Evolutionary conservation across 2,797 vertebrate genomes (phyloP).

Genomic region (Prunella strophiata): DNA sequence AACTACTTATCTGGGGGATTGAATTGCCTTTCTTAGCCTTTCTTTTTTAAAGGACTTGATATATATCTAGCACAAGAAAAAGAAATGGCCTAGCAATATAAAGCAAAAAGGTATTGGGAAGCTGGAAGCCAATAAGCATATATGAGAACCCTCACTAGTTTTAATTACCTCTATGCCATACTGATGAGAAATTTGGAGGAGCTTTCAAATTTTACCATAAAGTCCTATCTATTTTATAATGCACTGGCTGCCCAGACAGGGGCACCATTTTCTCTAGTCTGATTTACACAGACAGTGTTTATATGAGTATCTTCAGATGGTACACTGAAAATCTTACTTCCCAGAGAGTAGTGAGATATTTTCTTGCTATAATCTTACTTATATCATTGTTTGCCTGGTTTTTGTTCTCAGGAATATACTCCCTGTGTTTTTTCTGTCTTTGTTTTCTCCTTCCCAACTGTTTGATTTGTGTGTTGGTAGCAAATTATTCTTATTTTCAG

Average conservation of each 20-base stretch:
- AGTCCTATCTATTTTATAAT: background rate
- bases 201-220: background rate
- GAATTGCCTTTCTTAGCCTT: background rate
- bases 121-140: background rate
- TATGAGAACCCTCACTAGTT: background rate
- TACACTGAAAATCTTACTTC: background rate
- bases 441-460: background rate
- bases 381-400: background rate
- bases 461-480: background rate
- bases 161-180: constrained; percentile 20
- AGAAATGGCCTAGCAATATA: background rate
- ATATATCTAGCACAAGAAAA: background rate
- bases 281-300: constrained; percentile 4
- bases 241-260: background rate
- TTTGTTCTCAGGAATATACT: background rate
- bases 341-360: background rate
- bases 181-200: background rate
- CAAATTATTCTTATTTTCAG: background rate
- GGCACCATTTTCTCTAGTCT: background rate
- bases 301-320: background rate
- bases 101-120: background rate
- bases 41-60: background rate
- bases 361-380: background rate
- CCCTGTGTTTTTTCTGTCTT: background rate
- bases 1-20: background rate